Conservation (phyloP, 2,888 invertebrate species). For the Punctoribates punctum region DNA sequence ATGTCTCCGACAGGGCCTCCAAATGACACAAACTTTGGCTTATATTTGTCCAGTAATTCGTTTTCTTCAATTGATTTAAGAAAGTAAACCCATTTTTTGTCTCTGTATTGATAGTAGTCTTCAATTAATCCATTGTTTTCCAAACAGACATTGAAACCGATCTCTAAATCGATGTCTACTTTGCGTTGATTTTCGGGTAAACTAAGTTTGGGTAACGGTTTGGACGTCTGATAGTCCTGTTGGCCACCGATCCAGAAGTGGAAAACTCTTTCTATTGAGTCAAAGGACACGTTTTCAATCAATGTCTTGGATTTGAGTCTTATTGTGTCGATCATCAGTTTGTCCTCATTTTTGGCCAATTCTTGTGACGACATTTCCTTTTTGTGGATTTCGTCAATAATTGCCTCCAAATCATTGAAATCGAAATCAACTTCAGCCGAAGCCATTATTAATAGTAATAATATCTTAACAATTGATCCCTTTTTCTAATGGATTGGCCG, state of each 20-base stretch:
- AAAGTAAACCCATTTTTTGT: neutral
- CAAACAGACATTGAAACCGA: neutral
- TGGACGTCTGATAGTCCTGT: neutral
- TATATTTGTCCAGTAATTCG: neutral
- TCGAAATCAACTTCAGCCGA: too few species aligned
- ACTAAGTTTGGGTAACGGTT: neutral
- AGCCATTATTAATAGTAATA: too few species aligned
- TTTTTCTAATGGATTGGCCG: too few species aligned
- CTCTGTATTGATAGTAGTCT: neutral
- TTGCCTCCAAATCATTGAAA: too few species aligned
- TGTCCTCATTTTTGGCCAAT: neutral
- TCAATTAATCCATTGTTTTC: neutral
- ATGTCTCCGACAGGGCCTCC: neutral
- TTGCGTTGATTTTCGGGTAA: neutral
- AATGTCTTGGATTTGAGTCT: neutral
- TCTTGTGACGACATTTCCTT: too few species aligned
- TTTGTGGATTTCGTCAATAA: too few species aligned
- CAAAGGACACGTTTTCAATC: neutral
- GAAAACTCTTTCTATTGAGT: neutral
- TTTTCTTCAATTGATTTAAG: neutral
- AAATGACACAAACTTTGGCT: conserved; percentile 25
- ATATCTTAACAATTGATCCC: too few species aligned
- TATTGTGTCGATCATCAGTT: neutral
- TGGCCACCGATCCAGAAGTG: neutral
- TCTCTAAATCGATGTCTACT: neutral